Base-by-base conservation (phyloP, 35 echinoderm and acorn worm genomes). In the Nesometra sesokonis region DNA sequence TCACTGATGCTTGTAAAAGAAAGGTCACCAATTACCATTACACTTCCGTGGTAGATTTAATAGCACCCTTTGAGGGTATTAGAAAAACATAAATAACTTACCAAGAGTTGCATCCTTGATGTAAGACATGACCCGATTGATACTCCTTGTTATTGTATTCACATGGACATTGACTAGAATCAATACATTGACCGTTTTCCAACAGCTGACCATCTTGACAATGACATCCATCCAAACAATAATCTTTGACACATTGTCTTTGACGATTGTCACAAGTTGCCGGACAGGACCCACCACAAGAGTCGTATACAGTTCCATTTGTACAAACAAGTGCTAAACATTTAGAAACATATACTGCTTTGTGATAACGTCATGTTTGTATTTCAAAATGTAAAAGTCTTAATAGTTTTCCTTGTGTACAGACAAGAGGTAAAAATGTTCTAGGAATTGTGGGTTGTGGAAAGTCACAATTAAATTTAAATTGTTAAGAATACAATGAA, bases 81-180 rank as follows among this genome's bases (percentile, higher is more conserved):
- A n/a, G n/a, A n/a, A n/a, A n/a, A n/a, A n/a, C n/a, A 43, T 15
- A 43, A 43, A 43, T 43, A 43, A 43, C 83, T 84, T 87, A 96
- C 94, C 94, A 97, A 30, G 89, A 38, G 83, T 97, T 97, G 47
- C 94, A 97, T 32, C 86, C 88, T 82, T 97, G 90, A 7, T 31
- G 32, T 0, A 97, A 84, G 7, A 35, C 77, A 0, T 36, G 21
- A 38, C 94, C 94, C 3, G 94, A 76, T 30, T 37, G 84, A 37
- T 93, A 90, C 31, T 90, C 86, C 30, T 76, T 52, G 31, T 91
- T 91, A 32, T 90, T 86, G 29, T 91, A 88, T 31, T 82, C 39
- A 76, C 94, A 97, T 30, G 86, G 91, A 36, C 94, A 97, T 80
- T 90, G 78, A 4, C 87, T 83, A 23, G 57, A 82, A 5, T 78